These are phyloP conservation scores for Pheucticus melanocephalus DNA, from an alignment of 2,113 vertebrate genomes.

Conservation along the genomic window DNA sequence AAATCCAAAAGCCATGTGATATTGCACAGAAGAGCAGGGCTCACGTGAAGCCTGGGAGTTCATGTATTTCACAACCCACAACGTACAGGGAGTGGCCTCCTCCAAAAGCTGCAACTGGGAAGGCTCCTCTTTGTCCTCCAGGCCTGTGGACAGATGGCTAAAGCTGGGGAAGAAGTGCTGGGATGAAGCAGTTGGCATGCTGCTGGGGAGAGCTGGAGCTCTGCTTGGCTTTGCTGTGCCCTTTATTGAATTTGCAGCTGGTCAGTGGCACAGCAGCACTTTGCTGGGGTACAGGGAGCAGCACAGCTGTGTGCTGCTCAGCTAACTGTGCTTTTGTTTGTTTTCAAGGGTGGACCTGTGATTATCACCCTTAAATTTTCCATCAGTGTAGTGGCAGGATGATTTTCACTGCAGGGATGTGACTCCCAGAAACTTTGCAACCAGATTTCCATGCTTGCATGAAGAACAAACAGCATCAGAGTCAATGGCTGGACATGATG, in stretches of 20 bases:
- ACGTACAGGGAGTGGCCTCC: neutral
- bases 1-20: conserved; percentile 37
- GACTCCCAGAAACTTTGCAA: neutral
- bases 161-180: neutral
- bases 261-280: neutral
- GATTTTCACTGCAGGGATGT: neutral
- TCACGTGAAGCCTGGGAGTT: conserved; percentile 16
- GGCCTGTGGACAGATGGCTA: neutral
- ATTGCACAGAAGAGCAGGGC: neutral
- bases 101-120: neutral
- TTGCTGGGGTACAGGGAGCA: neutral
- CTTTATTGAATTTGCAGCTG: neutral
- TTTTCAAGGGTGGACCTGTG: neutral
- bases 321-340: neutral
- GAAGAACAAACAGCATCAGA: neutral
- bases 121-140: neutral
- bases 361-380: neutral
- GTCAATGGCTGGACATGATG: rapidly evolving
- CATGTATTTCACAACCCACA: conserved; percentile 40
- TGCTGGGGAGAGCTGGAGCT: neutral
- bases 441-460: rapidly evolving
- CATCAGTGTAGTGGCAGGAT: neutral
- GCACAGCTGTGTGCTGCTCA: neutral
- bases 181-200: neutral
- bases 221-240: neutral